These are phyloP conservation scores for Oxyteleia sp. DNA, from an alignment of 2,888 invertebrate genomes.

Conservation along the genomic window DNA sequence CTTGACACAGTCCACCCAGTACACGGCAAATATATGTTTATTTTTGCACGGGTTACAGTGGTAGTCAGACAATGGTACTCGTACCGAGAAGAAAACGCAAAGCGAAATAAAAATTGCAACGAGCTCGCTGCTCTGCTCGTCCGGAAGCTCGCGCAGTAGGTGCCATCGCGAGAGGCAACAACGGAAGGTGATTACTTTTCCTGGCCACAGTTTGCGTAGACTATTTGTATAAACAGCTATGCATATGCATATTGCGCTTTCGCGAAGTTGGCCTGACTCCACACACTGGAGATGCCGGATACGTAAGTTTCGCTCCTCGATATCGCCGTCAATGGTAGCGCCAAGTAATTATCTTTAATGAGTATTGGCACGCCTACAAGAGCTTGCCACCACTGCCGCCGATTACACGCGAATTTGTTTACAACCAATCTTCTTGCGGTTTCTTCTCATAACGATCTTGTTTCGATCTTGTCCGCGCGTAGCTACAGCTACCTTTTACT, in stretches of 20 bases:
- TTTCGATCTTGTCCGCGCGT: slow-evolving; percentile 37
- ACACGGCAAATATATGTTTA: slow-evolving; percentile 31
- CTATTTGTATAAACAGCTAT: slow-evolving; percentile 73
- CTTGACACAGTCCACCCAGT: neutral
- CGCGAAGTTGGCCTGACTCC: slow-evolving; percentile 46
- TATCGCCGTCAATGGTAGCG: slow-evolving; percentile 46
- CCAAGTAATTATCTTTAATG: slow-evolving; percentile 69
- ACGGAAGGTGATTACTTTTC: slow-evolving; percentile 74
- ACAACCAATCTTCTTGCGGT: slow-evolving; percentile 44
- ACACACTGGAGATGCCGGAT: slow-evolving; percentile 33
- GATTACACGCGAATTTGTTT: slow-evolving; percentile 59
- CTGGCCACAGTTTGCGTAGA: slow-evolving; percentile 71
- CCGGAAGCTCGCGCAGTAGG: slow-evolving; percentile 55
- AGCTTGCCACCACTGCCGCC: slow-evolving; percentile 7
- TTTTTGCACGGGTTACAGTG: slow-evolving; percentile 40
- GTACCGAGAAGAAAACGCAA: slow-evolving; percentile 44
- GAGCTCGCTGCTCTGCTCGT: slow-evolving; percentile 45
- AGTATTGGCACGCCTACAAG: slow-evolving; percentile 61
- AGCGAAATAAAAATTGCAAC: slow-evolving; percentile 50
- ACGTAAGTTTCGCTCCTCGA: slow-evolving; percentile 55
- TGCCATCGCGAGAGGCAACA: slow-evolving; percentile 58
- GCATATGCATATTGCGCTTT: slow-evolving; percentile 74
- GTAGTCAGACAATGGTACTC: slow-evolving; percentile 56
- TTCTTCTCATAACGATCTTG: slow-evolving; percentile 37
- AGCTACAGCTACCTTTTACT: slow-evolving; percentile 3